Evolutionary conservation across 2,888 invertebrate species (phyloP).

Genomic region (Eutolmus rufibarbis): DNA sequence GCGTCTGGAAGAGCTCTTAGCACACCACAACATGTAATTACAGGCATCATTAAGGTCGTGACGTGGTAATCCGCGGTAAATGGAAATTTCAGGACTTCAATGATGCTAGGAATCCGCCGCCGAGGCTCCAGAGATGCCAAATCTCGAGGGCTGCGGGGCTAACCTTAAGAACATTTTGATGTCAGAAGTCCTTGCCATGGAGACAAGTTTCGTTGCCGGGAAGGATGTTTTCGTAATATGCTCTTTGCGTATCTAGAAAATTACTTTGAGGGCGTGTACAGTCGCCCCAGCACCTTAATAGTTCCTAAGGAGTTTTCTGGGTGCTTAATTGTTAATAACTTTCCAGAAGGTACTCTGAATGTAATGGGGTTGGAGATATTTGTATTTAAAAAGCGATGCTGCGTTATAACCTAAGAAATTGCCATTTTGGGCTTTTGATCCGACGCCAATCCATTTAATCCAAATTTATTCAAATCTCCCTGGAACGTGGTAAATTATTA

Average conservation of each 20-base stretch:
- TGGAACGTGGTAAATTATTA: background rate
- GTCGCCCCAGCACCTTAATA: background rate
- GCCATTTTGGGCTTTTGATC: background rate
- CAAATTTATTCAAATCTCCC: background rate
- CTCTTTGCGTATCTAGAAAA: background rate
- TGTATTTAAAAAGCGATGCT: background rate
- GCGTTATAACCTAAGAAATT: background rate
- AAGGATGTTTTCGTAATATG: background rate
- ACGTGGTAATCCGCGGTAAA: background rate
- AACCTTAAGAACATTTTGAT: constrained; percentile 20
- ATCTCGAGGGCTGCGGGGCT: background rate
- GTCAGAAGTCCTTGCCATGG: background rate
- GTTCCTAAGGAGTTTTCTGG: background rate
- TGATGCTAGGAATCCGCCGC: background rate
- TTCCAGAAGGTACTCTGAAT: background rate
- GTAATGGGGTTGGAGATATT: background rate
- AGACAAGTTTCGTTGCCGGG: background rate
- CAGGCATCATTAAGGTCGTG: background rate
- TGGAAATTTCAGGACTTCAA: background rate
- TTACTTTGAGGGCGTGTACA: background rate
- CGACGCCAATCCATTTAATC: background rate
- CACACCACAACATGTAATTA: constrained; percentile 1
- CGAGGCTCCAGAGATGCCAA: background rate
- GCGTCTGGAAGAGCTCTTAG: background rate
- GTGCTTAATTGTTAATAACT: background rate